These are phyloP conservation scores for Hypocryptadius cinnamomeus DNA, from an alignment of 2,113 vertebrate genomes.

Conservation along the genomic window DNA sequence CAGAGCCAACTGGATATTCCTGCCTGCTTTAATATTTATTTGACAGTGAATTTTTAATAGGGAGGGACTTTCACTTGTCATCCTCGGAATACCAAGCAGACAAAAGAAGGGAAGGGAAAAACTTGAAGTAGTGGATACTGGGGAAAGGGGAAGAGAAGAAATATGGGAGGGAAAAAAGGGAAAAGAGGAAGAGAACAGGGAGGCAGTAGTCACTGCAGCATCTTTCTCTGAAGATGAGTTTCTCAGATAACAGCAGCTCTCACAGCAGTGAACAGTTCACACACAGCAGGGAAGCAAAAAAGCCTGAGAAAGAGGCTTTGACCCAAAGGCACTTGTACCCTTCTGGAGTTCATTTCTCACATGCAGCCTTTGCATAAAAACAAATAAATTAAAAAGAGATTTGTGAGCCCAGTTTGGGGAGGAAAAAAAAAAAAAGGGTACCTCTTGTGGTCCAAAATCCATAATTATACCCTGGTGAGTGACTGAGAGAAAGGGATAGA, in stretches of 20 bases:
- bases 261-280: neutral
- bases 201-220: neutral
- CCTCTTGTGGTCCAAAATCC: neutral
- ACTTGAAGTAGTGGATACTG: neutral
- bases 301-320: neutral
- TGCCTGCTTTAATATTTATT: slow-evolving; percentile 27
- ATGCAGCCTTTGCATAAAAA: neutral
- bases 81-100: neutral
- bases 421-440: neutral
- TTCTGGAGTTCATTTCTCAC: neutral
- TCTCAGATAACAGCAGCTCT: slow-evolving; percentile 1
- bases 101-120: neutral
- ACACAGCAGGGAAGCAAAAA: neutral
- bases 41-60: slow-evolving; percentile 30
- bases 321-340: neutral
- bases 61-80: neutral
- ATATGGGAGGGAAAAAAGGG: neutral
- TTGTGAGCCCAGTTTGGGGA: neutral
- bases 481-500: neutral
- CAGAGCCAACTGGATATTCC: neutral
- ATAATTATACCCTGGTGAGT: neutral
- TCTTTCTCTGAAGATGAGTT: neutral
- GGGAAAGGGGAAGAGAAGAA: neutral
- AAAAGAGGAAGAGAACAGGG: neutral
- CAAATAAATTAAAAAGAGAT: neutral